Evolutionary conservation across 2,888 invertebrate species (phyloP).

Genomic region (Nasonia oneida): DNA sequence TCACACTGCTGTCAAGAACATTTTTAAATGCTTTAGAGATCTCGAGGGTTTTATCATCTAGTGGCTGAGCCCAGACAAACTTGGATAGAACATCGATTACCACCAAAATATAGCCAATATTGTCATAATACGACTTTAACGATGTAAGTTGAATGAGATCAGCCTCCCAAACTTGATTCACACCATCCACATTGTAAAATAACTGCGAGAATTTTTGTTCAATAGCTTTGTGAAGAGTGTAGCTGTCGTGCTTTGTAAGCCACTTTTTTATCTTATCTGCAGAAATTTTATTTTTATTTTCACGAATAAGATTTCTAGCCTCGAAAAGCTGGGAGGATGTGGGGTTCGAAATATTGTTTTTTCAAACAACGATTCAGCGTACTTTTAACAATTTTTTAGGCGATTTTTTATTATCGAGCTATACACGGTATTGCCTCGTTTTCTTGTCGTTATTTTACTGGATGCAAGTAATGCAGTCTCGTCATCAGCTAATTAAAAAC

Average conservation of each 20-base stretch:
- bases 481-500: no score
- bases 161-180: constrained; percentile 61
- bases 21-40: constrained; percentile 46
- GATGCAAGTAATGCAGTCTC: not conserved
- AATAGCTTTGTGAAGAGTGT: constrained; percentile 58
- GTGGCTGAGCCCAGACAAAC: constrained; percentile 59
- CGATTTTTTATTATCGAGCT: not conserved
- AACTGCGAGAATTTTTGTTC: constrained; percentile 50
- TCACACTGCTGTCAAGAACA: constrained; percentile 56
- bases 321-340: not conserved
- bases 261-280: constrained; percentile 19
- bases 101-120: no score
- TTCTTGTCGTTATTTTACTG: no score
- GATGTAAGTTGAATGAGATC: constrained; percentile 40
- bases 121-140: not conserved
- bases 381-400: not conserved
- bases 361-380: not conserved
- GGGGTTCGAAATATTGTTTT: not conserved
- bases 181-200: constrained; percentile 55
- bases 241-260: constrained; percentile 60
- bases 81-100: no score
- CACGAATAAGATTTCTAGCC: not conserved
- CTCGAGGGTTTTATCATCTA: constrained; percentile 62
- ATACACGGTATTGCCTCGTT: not conserved
- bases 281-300: not conserved